Conservation (phyloP, 2,113 vertebrate species). For the Pomatostomus ruficeps region DNA sequence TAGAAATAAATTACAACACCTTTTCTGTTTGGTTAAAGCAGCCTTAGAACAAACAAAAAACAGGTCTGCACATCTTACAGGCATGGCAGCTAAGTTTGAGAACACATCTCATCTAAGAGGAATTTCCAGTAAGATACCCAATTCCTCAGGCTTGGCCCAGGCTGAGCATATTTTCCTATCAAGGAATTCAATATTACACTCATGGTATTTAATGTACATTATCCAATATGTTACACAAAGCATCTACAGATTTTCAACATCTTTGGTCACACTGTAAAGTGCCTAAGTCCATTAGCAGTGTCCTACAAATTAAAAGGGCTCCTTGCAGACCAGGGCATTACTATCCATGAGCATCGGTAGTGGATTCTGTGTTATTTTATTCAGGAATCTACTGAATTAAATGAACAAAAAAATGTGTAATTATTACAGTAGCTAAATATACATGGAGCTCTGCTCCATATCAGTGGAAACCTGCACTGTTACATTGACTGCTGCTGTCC, state of each 20-base stretch:
- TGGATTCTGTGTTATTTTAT: neutral
- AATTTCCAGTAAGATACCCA: neutral
- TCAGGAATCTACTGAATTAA: neutral
- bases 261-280: neutral
- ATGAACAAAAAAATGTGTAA: neutral
- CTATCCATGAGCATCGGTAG: neutral
- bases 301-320: neutral
- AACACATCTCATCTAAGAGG: neutral
- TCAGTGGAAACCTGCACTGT: neutral
- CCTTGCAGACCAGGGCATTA: neutral
- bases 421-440: neutral
- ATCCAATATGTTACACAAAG: neutral
- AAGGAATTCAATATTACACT: neutral
- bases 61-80: neutral
- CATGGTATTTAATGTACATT: neutral
- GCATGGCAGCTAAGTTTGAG: neutral
- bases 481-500: neutral
- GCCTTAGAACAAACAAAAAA: conserved; percentile 16
- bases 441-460: neutral
- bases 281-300: neutral
- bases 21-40: neutral
- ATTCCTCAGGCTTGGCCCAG: neutral
- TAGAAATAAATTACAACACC: neutral
- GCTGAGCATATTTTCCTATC: neutral
- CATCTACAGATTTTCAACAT: neutral